These are phyloP conservation scores for Pollenia amentaria DNA, from an alignment of 2,888 invertebrate genomes.

Conservation along the genomic window DNA sequence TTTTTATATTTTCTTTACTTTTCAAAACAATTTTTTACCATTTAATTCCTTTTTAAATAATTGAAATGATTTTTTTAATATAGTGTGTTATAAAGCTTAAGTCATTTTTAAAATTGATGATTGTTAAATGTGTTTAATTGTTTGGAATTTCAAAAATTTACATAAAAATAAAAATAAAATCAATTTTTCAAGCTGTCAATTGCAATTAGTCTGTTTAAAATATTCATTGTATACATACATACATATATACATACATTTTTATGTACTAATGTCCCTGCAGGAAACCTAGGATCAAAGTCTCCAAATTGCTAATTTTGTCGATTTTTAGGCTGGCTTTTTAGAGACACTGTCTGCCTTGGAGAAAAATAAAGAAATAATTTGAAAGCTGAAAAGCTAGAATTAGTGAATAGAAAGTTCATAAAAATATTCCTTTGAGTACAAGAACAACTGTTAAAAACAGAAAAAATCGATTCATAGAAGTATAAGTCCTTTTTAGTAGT, in stretches of 20 bases:
- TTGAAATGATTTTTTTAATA: slow-evolving; percentile 2
- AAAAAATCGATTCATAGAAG: no score
- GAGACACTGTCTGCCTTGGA: no score
- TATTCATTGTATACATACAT: not conserved
- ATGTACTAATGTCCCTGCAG: not conserved
- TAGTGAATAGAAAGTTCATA: no score
- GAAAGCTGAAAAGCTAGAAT: no score
- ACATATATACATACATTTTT: not conserved
- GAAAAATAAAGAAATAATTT: no score
- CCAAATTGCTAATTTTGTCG: no score
- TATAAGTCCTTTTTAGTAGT: no score
- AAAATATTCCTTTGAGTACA: no score
- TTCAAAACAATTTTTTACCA: not conserved
- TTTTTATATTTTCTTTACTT: not conserved
- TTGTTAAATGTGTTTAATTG: slow-evolving; percentile 51
- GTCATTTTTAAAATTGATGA: slow-evolving; percentile 28
- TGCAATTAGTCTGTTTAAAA: slow-evolving; percentile 64
- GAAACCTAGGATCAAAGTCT: no score
- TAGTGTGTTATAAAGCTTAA: not conserved
- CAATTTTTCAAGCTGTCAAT: slow-evolving; percentile 71
- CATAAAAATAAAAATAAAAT: slow-evolving; percentile 56
- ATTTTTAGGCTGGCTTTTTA: no score
- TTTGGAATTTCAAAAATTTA: slow-evolving; percentile 62
- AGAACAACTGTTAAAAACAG: no score
- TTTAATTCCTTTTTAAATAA: not conserved